phyloP scores from a whole-genome alignment of 2,113 vertebrate genomes.

The Cathartes aura region DNA sequence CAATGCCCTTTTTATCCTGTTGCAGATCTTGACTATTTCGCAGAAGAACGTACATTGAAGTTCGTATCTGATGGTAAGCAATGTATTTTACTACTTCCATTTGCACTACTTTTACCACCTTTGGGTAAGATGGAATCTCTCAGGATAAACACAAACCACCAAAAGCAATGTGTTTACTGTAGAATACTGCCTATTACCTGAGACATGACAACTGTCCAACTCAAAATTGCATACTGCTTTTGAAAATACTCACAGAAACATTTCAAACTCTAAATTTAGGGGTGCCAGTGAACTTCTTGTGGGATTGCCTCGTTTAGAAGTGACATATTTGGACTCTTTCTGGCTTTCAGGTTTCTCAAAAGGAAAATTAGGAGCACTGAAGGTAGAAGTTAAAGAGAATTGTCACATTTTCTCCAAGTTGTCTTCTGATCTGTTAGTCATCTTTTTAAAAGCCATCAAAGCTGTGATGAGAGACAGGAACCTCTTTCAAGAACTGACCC shows the following conservation, averaged over 20 bases:
- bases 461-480: background rate
- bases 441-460: background rate
- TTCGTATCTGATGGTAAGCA: slow-evolving; percentile 43
- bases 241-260: accelerated
- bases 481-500: background rate
- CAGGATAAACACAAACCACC: background rate
- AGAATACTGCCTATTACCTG: background rate
- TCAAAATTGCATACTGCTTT: accelerated
- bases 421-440: background rate
- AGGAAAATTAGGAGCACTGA: background rate
- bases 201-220: accelerated
- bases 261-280: background rate
- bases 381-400: background rate
- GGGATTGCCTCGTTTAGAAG: background rate
- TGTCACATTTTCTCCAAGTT: background rate
- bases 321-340: background rate
- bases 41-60: background rate
- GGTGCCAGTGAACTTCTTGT: background rate
- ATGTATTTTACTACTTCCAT: background rate
- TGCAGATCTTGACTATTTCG: slow-evolving; percentile 35
- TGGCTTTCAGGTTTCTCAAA: background rate
- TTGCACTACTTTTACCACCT: accelerated
- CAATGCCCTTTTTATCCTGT: background rate
- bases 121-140: background rate
- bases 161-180: accelerated